These are phyloP conservation scores for Lamellibrachia luymesi DNA, from an alignment of 1,140 invertebrate genomes.

Conservation along the genomic window DNA sequence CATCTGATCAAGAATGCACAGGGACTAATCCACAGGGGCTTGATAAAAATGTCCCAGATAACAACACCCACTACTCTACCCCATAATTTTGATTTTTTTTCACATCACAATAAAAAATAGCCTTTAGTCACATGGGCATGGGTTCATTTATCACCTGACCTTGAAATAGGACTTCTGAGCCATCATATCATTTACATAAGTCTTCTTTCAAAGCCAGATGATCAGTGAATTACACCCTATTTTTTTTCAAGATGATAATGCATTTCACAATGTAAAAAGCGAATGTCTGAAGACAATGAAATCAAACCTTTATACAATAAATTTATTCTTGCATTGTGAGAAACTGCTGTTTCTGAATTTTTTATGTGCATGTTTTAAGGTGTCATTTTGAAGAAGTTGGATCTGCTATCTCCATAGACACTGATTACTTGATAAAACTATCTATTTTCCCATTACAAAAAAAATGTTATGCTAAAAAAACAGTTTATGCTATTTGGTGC, in stretches of 20 bases:
- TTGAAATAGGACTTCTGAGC: too few species aligned
- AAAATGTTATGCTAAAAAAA: background rate
- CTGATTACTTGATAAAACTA: background rate
- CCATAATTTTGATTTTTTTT: too few species aligned
- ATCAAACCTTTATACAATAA: background rate
- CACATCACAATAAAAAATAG: too few species aligned
- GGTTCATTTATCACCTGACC: too few species aligned
- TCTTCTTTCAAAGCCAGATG: background rate
- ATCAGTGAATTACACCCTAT: background rate
- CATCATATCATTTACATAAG: background rate
- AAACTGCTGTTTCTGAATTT: background rate
- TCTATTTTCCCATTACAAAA: background rate
- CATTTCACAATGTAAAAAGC: background rate
- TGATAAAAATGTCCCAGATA: background rate
- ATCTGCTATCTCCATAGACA: background rate
- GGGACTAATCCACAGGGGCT: background rate
- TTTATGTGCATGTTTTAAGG: background rate
- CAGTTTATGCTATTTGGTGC: background rate
- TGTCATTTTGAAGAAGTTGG: background rate
- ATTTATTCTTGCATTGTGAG: background rate
- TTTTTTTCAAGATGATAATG: background rate
- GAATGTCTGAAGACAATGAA: background rate
- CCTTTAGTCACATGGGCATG: too few species aligned
- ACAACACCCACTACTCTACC: background rate
- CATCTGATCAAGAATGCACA: background rate